These are phyloP conservation scores for Serrognathus titanus DNA, from an alignment of 2,888 invertebrate species.

Conservation along the genomic window DNA sequence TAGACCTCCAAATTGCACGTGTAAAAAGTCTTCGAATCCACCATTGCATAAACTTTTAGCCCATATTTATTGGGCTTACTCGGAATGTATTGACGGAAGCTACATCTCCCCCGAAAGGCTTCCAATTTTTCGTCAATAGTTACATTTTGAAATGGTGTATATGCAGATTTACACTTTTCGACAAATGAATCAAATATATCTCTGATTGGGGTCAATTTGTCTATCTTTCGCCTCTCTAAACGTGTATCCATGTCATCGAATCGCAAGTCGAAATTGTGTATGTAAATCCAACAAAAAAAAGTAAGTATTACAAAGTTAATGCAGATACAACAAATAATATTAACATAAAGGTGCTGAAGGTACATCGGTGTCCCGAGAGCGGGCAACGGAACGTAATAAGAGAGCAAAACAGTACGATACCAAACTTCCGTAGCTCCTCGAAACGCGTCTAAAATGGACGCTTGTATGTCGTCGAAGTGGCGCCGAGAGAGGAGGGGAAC, in stretches of 20 bases:
- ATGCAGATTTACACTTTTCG: constrained; percentile 23
- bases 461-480: no score
- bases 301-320: no score
- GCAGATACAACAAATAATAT: no score
- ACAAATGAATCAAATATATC: constrained; percentile 30
- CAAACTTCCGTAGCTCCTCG: no score
- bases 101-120: constrained; percentile 21
- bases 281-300: no score
- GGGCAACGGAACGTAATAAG: no score
- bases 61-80: constrained; percentile 24
- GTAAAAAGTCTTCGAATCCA: constrained; percentile 30
- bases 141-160: constrained; percentile 22
- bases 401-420: no score
- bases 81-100: constrained; percentile 17
- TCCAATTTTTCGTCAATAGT: constrained; percentile 23
- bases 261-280: no score
- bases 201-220: constrained; percentile 27
- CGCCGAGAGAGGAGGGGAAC: no score
- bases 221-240: constrained; percentile 18
- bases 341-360: no score
- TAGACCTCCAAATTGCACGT: constrained; percentile 30
- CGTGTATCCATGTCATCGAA: constrained; percentile 26
- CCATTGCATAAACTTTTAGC: constrained; percentile 29
- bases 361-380: no score
- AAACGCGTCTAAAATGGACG: no score